Percentiles rank a stretch among this genome's conserved stretches.
Evolutionary conservation across 2,888 invertebrate species (phyloP).

Genomic region (Amphipoea oculea): DNA sequence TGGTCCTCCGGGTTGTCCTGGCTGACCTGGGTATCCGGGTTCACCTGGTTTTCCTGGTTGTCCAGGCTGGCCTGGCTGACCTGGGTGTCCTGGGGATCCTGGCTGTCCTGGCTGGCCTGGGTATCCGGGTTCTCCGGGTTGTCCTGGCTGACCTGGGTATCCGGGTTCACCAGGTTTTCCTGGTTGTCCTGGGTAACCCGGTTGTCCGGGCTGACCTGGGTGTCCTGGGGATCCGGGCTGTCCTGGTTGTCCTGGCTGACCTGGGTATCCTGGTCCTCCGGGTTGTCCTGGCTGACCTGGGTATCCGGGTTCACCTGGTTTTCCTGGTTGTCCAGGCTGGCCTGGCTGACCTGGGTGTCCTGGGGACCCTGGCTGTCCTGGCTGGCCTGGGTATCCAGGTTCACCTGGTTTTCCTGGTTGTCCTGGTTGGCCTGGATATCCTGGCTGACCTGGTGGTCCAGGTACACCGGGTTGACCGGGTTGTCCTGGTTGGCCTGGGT

Average conservation of each 20-base stretch:
- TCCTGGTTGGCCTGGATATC: constrained; percentile 81
- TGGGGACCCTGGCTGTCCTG: constrained; percentile 3
- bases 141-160: no score
- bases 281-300: constrained; percentile 20
- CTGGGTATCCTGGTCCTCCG: not conserved
- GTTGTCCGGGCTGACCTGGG: constrained; percentile 54
- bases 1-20: no score
- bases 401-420: constrained; percentile 39
- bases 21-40: no score
- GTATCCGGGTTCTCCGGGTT: constrained; percentile 4
- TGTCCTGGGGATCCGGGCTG: constrained; percentile 74
- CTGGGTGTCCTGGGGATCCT: constrained; percentile 74
- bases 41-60: constrained; percentile 24
- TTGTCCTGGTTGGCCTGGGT: not conserved
- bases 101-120: constrained; percentile 51
- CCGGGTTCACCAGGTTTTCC: no score
- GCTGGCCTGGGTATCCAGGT: constrained; percentile 52
- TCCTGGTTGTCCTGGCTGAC: not conserved
- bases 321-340: constrained; percentile 5
- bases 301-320: constrained; percentile 2
- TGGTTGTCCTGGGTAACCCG: constrained; percentile 33
- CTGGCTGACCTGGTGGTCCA: not conserved
- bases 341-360: constrained; percentile 5
- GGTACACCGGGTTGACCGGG: constrained; percentile 37
- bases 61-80: constrained; percentile 41